A percentile compares a stretch with the other conserved stretches of the same genome.
phyloP scores from a whole-genome alignment of 2,888 invertebrate species.

The Clistopyga incitator region DNA sequence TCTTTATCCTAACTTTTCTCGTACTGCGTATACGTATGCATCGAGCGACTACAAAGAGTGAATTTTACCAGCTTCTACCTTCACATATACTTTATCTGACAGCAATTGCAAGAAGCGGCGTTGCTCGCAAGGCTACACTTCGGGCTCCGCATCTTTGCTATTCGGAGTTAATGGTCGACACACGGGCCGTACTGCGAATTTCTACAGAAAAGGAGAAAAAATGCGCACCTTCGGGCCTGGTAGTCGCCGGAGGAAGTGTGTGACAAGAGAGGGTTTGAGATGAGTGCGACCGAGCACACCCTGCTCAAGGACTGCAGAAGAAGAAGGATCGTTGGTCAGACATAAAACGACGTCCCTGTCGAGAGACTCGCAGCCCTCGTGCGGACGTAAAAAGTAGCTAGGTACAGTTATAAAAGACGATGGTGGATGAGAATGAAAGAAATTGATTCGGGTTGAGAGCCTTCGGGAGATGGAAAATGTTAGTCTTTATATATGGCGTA shows the following conservation, averaged over 20 bases:
- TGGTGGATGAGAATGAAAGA: constrained; percentile 38
- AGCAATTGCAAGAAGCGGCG: constrained; percentile 45
- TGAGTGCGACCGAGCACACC: constrained; percentile 18
- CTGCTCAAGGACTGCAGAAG: not conserved
- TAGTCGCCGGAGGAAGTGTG: constrained; percentile 8
- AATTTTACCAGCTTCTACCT: constrained; percentile 41
- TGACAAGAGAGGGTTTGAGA: not conserved
- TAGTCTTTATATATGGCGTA: constrained; percentile 7
- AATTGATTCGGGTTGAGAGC: constrained; percentile 42
- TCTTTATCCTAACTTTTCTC: constrained; percentile 31
- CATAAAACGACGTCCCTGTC: constrained; percentile 13
- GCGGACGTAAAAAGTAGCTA: constrained; percentile 17
- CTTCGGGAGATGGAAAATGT: constrained; percentile 32
- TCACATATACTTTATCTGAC: constrained; percentile 45
- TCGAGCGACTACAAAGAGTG: constrained; percentile 51
- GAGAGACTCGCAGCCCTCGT: not conserved
- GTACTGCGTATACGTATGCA: constrained; percentile 40
- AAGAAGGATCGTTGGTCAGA: constrained; percentile 44
- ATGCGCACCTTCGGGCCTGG: not conserved
- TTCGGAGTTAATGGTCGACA: constrained; percentile 58
- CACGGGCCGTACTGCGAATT: constrained; percentile 24
- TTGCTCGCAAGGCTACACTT: constrained; percentile 28
- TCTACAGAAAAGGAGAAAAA: constrained; percentile 27
- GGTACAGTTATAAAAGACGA: constrained; percentile 29
- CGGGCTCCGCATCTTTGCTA: constrained; percentile 40